Conservation (phyloP, 2,888 invertebrate species). For the Rambutsinella grinnellia region DNA sequence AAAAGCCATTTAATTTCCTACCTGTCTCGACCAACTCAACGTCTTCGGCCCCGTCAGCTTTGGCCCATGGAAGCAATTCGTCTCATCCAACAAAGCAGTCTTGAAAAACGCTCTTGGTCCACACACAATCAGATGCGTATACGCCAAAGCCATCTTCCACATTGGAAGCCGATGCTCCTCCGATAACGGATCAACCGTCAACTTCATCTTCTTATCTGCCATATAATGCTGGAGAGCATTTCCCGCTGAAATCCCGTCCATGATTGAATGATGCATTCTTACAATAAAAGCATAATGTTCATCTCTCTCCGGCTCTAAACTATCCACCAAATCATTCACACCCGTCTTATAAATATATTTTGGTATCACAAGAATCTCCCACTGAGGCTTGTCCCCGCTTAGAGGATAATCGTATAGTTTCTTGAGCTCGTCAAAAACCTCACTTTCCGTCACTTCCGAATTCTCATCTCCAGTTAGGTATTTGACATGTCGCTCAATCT, state of each 20-base stretch:
- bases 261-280: conserved; percentile 48
- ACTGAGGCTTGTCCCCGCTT: conserved; percentile 50
- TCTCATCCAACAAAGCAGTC: conserved; percentile 47
- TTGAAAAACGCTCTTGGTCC: conserved; percentile 46
- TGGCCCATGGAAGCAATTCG: conserved; percentile 59
- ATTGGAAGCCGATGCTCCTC: conserved; percentile 19
- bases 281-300: conserved; percentile 46
- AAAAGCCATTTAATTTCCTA: no score
- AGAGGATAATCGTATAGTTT: conserved; percentile 52
- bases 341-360: conserved; percentile 12
- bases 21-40: conserved; percentile 45
- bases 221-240: conserved; percentile 50
- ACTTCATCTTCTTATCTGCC: conserved; percentile 38
- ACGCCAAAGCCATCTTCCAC: conserved; percentile 9
- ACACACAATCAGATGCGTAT: conserved; percentile 38
- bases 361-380: conserved; percentile 58
- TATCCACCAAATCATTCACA: no score
- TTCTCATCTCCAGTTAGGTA: conserved; percentile 49
- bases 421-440: conserved; percentile 52
- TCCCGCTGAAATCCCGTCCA: conserved; percentile 58
- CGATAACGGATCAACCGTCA: conserved; percentile 45
- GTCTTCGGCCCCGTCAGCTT: conserved; percentile 53
- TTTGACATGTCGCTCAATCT: conserved; percentile 53
- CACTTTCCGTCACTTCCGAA: conserved; percentile 43
- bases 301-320: conserved; percentile 41